Evolutionary conservation across 2,888 invertebrate species (phyloP).

Genomic region (Andrena minutula): DNA sequence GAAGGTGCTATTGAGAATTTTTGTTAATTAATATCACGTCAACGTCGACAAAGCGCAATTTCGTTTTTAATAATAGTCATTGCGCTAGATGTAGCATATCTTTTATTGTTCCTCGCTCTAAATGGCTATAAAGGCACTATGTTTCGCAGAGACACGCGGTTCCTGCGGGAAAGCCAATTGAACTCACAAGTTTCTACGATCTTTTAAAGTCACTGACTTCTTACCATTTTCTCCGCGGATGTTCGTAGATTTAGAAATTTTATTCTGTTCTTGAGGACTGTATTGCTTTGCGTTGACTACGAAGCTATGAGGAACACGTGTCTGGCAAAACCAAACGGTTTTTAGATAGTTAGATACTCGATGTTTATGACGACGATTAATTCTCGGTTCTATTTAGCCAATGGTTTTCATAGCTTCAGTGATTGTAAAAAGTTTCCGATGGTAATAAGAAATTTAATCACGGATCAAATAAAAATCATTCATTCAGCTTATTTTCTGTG

Average conservation of each 20-base stretch:
- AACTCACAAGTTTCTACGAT: not conserved
- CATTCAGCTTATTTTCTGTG: too few relatives aligned
- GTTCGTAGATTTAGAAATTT: not conserved
- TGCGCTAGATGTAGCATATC: constrained; percentile 31
- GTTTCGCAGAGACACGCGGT: constrained; percentile 76
- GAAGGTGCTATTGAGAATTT: not conserved
- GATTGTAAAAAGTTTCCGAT: too few relatives aligned
- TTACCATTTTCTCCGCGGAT: not conserved
- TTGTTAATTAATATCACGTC: not conserved
- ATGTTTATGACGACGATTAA: too few relatives aligned
- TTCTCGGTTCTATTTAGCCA: too few relatives aligned
- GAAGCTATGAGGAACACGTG: constrained; percentile 8
- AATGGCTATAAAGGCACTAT: constrained; percentile 76
- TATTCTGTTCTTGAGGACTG: not conserved
- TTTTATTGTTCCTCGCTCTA: constrained; percentile 54
- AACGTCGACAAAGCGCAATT: constrained; percentile 8
- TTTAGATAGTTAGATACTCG: too few relatives aligned
- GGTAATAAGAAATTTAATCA: too few relatives aligned
- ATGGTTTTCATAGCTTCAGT: too few relatives aligned
- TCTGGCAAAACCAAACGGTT: too few relatives aligned
- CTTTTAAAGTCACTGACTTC: not conserved
- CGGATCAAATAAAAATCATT: too few relatives aligned
- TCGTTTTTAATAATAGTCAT: constrained; percentile 17
- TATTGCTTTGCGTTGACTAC: constrained; percentile 35
- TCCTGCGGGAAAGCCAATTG: constrained; percentile 51